Percentiles rank a stretch among this genome's conserved stretches.
These are phyloP conservation scores for Ctenicera cuprea DNA, from an alignment of 2,888 invertebrate genomes.

Conservation along the genomic window DNA sequence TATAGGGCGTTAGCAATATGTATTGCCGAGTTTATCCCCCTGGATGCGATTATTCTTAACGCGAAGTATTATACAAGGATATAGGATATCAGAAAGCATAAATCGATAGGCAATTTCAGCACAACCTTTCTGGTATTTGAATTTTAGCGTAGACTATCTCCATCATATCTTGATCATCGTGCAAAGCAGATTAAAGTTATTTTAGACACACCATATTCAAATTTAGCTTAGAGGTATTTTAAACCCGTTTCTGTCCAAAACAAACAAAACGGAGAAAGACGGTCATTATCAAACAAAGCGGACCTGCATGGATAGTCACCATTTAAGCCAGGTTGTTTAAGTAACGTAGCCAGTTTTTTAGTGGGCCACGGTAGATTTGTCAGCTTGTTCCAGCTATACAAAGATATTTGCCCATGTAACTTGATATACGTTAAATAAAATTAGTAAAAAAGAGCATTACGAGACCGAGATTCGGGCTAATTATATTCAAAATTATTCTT, in stretches of 20 bases:
- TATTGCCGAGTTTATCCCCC: slow-evolving; percentile 1
- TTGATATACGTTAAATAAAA: slow-evolving; percentile 37
- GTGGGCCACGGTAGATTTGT: slow-evolving; percentile 26
- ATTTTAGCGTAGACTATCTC: neutral
- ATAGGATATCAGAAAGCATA: slow-evolving; percentile 4
- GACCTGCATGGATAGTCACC: slow-evolving; percentile 41
- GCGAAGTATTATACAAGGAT: neutral
- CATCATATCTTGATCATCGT: slow-evolving; percentile 25
- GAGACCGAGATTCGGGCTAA: neutral
- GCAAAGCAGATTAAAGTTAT: slow-evolving; percentile 26
- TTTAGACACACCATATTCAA: slow-evolving; percentile 31
- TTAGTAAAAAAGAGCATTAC: slow-evolving; percentile 6
- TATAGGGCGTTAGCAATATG: slow-evolving; percentile 3
- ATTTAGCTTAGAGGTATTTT: slow-evolving; percentile 32
- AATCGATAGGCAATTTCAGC: slow-evolving; percentile 17
- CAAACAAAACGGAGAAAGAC: slow-evolving; percentile 37
- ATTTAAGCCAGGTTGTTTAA: slow-evolving; percentile 28
- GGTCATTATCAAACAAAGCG: slow-evolving; percentile 49
- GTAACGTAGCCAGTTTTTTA: slow-evolving; percentile 43
- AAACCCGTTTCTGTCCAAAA: slow-evolving; percentile 45
- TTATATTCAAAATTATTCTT: neutral
- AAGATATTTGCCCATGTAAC: slow-evolving; percentile 42
- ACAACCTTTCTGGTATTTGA: neutral
- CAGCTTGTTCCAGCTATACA: slow-evolving; percentile 23
- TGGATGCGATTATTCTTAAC: neutral